These are phyloP conservation scores for Macroramphosus scolopax DNA, from an alignment of 2,797 vertebrate species.

Conservation along the genomic window DNA sequence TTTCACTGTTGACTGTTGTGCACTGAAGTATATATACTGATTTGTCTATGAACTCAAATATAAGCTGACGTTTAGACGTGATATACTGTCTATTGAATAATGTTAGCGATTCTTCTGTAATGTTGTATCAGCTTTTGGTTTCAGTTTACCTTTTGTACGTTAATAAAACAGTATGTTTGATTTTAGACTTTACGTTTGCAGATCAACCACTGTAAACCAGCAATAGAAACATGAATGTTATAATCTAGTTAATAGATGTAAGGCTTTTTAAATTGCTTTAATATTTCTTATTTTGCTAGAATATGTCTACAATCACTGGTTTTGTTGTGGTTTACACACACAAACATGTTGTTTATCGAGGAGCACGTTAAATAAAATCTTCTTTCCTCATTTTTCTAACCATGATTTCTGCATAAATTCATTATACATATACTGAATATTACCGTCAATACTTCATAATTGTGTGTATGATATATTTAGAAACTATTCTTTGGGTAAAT, in stretches of 20 bases:
- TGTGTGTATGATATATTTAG: too few relatives aligned
- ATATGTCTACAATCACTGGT: constrained; percentile 83
- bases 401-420: constrained; percentile 63
- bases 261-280: constrained; percentile 77
- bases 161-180: constrained; percentile 74
- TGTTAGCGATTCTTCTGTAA: constrained; percentile 90
- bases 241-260: constrained; percentile 81
- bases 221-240: constrained; percentile 90
- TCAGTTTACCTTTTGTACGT: constrained; percentile 81
- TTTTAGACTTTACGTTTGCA: constrained; percentile 84
- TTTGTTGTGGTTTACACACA: constrained; percentile 87
- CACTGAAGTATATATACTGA: constrained; percentile 79
- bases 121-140: constrained; percentile 91
- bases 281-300: constrained; percentile 88
- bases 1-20: constrained; percentile 83
- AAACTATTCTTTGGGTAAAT: too few relatives aligned
- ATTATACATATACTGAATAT: neutral
- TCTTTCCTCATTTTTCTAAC: constrained; percentile 80
- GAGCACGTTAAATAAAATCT: constrained; percentile 86
- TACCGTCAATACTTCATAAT: neutral
- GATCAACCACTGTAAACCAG: constrained; percentile 88
- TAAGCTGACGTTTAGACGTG: constrained; percentile 83
- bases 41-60: constrained; percentile 80
- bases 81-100: constrained; percentile 83
- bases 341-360: constrained; percentile 82